These are phyloP conservation scores for zebrafish (Danio rerio) DNA, from an alignment of 2,113 vertebrate genomes.

Conservation along the genomic window GRCz12tu NC_133181.1:35310501-35311000, in stretches of 20 bases:
- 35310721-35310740: conserved; percentile 48
- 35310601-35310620: conserved; percentile 44
- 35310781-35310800: conserved; percentile 15
- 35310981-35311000: too few relatives aligned
- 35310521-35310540: conserved; percentile 34
- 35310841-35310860: not conserved
- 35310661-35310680: conserved; percentile 24
- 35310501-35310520: conserved; percentile 49
- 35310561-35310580: conserved; percentile 23
- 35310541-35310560: conserved; percentile 30
- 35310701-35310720: conserved; percentile 62
- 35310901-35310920: too few relatives aligned
- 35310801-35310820: not conserved
- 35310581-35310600: conserved; percentile 29
- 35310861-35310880: not conserved
- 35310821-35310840: conserved; percentile 12
- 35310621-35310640: conserved; percentile 59
- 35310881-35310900: not conserved
- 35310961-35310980: too few relatives aligned
- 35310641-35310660: conserved; percentile 58
- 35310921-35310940: too few relatives aligned
- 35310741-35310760: conserved; percentile 11
- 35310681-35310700: conserved; percentile 55
- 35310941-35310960: too few relatives aligned
- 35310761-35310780: not conserved